Evolutionary conservation across 2,888 invertebrate species (phyloP), one percentile per base, ranked within the genome.

Genomic region (Odontocerum albicorne): DNA sequence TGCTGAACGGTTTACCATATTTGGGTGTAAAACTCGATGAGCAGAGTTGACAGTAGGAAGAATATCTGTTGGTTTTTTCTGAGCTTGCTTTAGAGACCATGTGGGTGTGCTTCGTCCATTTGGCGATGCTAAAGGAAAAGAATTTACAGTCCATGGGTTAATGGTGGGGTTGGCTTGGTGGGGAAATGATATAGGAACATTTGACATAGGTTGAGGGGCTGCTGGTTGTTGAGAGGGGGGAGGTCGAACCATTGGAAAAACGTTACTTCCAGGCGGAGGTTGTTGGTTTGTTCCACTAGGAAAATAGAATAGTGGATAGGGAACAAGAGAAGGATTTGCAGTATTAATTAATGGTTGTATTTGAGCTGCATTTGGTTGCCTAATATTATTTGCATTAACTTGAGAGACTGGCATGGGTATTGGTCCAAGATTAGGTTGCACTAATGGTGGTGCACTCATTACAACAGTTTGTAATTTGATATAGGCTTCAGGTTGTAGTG

Each of bases 401-500:
- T 58, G 61, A 27, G 56, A 27, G 3, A 52, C 40, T 8, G 61
- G 56, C 49, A 59, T 40, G 7, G 57, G 47, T 4, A 45, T 40
- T 13, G 50, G 45, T 1, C 52, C 55, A 4, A 44, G 47, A 36
- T 42, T 52, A 10, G 36, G 27, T 49, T 49, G 58, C 2, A 50
- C 45, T 12, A 50, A 19, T 6, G 50, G 53, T 1, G 55, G 52
- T 1, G 45, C 56, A 7, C 33, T 42, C 3, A 70, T 69, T 4
- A 42, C 49, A 10, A 21, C 52, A 12, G 50, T 21, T 17, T 74
- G 65, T 6, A 62, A 71, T 32, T 72, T 70, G 31, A 78, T 66
- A 59, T 76, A 77, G 0, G 74, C 71, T 63, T 77, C 77, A 2
- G 74, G 71, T 61, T 77, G 72, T 59, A 70, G 68, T 50, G 80